These are phyloP conservation scores for Drosophila pandora DNA, from an alignment of 1,140 invertebrate species.

Conservation along the genomic window DNA sequence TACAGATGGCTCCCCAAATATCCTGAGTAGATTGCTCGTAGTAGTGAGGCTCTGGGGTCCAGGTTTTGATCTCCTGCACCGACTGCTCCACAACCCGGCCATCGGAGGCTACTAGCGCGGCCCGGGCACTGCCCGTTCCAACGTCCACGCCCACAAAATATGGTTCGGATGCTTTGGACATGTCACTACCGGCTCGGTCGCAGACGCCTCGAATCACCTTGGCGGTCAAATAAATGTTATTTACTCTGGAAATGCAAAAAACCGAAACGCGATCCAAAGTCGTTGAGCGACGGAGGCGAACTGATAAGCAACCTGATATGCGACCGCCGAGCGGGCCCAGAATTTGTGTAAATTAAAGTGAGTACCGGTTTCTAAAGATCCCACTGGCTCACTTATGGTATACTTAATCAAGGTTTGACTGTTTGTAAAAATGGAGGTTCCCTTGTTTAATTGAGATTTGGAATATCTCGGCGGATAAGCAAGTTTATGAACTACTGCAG, in stretches of 20 bases:
- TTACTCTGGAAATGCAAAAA: constrained; percentile 34
- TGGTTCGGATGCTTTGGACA: constrained; percentile 18
- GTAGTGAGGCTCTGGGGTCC: constrained; percentile 90
- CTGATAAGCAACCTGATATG: constrained; percentile 66
- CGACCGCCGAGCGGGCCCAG: constrained; percentile 7
- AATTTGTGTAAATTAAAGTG: constrained; percentile 10
- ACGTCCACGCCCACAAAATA: constrained; percentile 97
- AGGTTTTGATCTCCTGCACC: constrained; percentile 89
- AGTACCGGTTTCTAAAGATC: constrained; percentile 44
- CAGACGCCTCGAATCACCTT: constrained; percentile 31
- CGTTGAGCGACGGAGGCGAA: constrained; percentile 36
- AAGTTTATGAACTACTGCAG: neutral
- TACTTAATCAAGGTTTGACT: constrained; percentile 10
- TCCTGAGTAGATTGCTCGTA: constrained; percentile 97
- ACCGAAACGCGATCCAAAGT: constrained; percentile 29
- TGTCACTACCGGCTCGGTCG: constrained; percentile 7
- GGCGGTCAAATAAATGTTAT: constrained; percentile 77
- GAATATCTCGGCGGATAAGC: neutral
- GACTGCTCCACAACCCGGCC: constrained; percentile 88
- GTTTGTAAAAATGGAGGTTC: constrained; percentile 4
- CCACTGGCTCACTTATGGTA: neutral
- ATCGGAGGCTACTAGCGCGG: constrained; percentile 88
- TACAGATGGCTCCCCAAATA: constrained; percentile 90
- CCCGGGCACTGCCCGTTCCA: constrained; percentile 94
- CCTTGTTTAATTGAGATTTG: neutral